phyloP scores from a whole-genome alignment of 2,797 vertebrate species.

The Coranthus polyacanthus region DNA sequence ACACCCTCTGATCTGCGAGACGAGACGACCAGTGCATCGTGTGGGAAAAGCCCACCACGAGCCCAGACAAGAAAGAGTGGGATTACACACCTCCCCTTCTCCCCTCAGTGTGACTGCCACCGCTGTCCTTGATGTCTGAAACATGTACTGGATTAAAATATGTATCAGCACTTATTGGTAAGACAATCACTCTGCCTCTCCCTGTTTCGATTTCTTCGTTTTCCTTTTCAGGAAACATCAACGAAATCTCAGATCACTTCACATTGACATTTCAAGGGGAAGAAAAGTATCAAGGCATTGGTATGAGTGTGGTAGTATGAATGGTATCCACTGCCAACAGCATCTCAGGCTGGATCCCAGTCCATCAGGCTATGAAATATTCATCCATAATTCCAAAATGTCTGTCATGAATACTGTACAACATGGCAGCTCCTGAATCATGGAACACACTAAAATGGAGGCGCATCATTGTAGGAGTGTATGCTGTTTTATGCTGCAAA shows the following conservation, averaged over 20 bases:
- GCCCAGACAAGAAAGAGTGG: neutral
- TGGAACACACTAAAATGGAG: conserved; percentile 27
- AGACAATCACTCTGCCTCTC: conserved; percentile 76
- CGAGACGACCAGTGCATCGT: conserved; percentile 31
- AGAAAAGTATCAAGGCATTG: conserved; percentile 58
- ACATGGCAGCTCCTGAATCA: conserved; percentile 30
- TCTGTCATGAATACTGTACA: conserved; percentile 70
- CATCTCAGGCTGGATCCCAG: conserved; percentile 59
- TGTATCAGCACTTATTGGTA: conserved; percentile 81
- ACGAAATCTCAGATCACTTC: conserved; percentile 73
- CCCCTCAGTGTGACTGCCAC: conserved; percentile 36
- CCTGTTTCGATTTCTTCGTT: conserved; percentile 66
- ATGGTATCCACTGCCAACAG: conserved; percentile 64
- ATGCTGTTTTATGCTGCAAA: neutral
- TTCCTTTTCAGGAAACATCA: conserved; percentile 76
- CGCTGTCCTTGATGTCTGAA: conserved; percentile 63
- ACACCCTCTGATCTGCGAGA: conserved; percentile 26
- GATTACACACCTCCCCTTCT: conserved; percentile 12
- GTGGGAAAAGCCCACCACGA: conserved; percentile 24
- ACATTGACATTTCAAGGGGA: conserved; percentile 75
- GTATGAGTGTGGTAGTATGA: conserved; percentile 58
- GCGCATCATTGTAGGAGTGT: conserved; percentile 1
- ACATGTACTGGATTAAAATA: conserved; percentile 68
- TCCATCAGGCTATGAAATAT: conserved; percentile 82
- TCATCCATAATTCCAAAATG: conserved; percentile 73